These are phyloP conservation scores for Phortica okadai DNA, from an alignment of 2,888 invertebrate genomes.

Conservation along the genomic window DNA sequence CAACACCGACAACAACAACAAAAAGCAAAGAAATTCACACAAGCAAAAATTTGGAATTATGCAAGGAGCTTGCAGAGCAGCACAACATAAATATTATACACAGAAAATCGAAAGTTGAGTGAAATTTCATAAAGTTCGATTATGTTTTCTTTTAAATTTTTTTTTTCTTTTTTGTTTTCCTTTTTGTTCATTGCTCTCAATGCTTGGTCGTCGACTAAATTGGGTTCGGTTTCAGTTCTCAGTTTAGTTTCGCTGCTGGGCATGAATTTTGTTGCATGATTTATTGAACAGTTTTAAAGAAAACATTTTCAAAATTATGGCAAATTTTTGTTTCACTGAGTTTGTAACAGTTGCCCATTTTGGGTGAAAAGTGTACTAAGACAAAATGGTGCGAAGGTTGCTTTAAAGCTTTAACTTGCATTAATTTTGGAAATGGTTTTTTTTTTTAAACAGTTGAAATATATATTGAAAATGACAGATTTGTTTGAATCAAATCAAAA, in stretches of 20 bases:
- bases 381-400: no score
- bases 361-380: no score
- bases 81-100: constrained; percentile 7
- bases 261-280: constrained; percentile 9
- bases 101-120: constrained; percentile 30
- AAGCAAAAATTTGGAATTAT: neutral
- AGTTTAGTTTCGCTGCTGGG: neutral
- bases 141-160: neutral
- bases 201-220: neutral
- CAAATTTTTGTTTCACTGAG: no score
- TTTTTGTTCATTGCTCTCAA: neutral
- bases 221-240: neutral
- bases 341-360: no score
- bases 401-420: no score
- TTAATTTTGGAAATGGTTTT: no score
- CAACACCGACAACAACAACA: neutral
- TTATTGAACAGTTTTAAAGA: constrained; percentile 10
- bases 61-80: neutral
- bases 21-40: neutral
- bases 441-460: no score
- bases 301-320: neutral
- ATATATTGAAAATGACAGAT: no score
- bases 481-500: no score
- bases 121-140: constrained; percentile 22
- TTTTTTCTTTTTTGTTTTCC: neutral